Evolutionary conservation across 2,888 invertebrate species (phyloP).

Genomic region (Bimastos eiseni): DNA sequence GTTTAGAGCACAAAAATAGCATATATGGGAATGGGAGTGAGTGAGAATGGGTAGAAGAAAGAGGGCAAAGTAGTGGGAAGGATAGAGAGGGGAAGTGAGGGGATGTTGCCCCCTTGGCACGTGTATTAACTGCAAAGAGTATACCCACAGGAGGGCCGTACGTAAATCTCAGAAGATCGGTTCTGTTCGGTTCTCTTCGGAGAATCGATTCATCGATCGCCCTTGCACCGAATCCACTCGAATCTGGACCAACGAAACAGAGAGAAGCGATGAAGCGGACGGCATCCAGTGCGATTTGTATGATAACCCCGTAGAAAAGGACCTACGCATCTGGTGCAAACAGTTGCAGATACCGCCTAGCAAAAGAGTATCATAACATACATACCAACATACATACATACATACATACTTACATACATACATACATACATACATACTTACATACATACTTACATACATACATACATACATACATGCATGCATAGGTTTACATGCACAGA

Average conservation of each 20-base stretch:
- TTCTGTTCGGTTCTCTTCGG: neutral
- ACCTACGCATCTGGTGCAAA: neutral
- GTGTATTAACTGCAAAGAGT: no score
- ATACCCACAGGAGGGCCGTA: no score
- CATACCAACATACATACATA: no score
- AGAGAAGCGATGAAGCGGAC: neutral
- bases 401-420: neutral
- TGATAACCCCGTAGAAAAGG: neutral
- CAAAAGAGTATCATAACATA: no score
- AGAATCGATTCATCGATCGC: neutral
- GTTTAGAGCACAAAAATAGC: no score
- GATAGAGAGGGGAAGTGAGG: no score
- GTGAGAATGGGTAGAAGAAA: no score
- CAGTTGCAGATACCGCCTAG: no score
- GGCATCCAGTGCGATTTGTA: neutral
- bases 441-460: neutral
- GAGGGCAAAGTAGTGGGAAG: neutral
- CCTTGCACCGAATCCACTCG: neutral
- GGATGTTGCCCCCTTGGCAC: no score
- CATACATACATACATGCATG: neutral
- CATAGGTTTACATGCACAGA: neutral
- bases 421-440: neutral
- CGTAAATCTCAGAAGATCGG: neutral
- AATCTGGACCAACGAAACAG: neutral
- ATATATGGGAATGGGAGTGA: neutral